Conservation (phyloP, 2,797 vertebrate genomes). For the Lemur catta region DNA sequence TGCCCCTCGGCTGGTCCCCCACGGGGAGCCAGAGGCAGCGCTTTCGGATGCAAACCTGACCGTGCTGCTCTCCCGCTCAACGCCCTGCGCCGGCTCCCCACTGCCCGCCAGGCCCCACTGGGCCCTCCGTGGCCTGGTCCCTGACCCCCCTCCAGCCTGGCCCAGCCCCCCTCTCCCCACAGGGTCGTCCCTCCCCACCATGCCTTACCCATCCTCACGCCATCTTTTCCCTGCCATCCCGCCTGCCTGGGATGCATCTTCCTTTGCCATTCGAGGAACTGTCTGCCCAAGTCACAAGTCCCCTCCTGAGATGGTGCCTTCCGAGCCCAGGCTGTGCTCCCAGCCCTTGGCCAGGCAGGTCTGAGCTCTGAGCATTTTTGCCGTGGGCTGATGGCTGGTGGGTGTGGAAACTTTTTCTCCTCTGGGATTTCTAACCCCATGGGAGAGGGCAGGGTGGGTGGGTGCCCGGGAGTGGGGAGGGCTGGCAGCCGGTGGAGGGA, state of each 20-base stretch:
- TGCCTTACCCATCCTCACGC: rapidly evolving
- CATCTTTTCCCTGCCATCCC: background rate
- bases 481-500: background rate
- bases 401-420: background rate
- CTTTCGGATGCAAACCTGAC: background rate
- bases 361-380: background rate
- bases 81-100: background rate
- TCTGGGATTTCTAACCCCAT: background rate
- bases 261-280: background rate
- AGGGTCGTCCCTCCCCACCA: no score
- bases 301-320: background rate
- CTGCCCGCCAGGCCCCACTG: background rate
- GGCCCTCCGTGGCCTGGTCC: background rate
- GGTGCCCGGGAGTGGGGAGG: background rate
- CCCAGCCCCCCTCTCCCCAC: no score
- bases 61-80: background rate
- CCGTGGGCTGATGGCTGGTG: background rate
- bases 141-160: background rate
- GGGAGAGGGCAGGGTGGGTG: background rate
- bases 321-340: background rate
- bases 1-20: background rate
- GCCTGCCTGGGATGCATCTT: background rate
- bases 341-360: background rate
- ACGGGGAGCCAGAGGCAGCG: background rate
- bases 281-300: background rate